phyloP scores from a whole-genome alignment of 2,888 invertebrate species.

The Theodoxus fluviatilis region DNA sequence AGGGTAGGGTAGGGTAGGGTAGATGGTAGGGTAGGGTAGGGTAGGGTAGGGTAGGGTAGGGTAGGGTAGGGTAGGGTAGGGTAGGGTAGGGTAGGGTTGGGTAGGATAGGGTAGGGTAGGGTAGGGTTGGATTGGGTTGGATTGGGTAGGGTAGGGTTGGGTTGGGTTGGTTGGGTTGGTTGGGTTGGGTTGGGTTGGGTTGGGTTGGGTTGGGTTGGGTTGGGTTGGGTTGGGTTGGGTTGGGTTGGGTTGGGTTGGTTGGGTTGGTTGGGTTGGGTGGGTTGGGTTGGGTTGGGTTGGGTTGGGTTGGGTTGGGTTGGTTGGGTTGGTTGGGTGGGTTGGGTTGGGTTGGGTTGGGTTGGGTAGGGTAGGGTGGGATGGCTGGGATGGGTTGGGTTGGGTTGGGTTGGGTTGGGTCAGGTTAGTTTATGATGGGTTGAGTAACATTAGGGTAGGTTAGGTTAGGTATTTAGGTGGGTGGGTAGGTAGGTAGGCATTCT shows the following conservation, averaged over 20 bases:
- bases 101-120: conserved; percentile 17
- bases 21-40: conserved; percentile 1
- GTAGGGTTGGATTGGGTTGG: neutral
- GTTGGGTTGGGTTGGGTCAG: no score
- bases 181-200: neutral
- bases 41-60: conserved; percentile 16
- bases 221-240: neutral
- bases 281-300: neutral
- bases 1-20: conserved; percentile 11
- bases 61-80: conserved; percentile 14
- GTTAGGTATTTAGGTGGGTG: no score
- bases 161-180: no score
- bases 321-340: no score
- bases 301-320: no score
- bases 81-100: conserved; percentile 1
- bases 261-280: neutral
- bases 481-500: no score
- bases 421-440: no score
- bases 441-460: no score
- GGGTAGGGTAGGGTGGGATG: no score
- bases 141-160: no score
- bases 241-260: neutral
- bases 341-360: no score
- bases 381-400: no score
- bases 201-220: conserved; percentile 14